Base-by-base conservation (phyloP, 1,140 invertebrate species). In the Psilanteris sp. region DNA sequence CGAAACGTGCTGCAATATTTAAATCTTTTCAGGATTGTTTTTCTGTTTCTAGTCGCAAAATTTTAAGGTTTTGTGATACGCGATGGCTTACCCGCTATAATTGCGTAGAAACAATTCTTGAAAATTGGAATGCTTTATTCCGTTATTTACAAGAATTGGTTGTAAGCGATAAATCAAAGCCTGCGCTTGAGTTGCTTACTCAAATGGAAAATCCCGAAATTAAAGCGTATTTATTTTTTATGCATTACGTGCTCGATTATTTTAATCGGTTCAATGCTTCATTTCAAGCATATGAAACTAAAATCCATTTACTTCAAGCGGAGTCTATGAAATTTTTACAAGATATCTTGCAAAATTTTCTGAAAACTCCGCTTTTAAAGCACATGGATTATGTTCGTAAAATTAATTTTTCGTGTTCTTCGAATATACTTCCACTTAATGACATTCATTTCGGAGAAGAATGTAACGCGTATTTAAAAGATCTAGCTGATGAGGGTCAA, bases 281-380 rank as follows among this genome's bases (percentile, higher is more conserved):
- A 0, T 64, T 64, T 67, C 59, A 72, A 62, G 34, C 26, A 27
- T 18, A 31, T 22, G 44, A 72, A 46, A 61, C 37, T 2, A 71
- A 24, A 4, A 52, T 61, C n/a, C 26, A 70, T 55, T 55, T 46
- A 18, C 20, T 59, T 14, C 27, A 43, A 32, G 0, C 1, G 7
- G 2, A 9, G 18, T 43, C 54, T 16, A 4, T 46, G n/a, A 9
- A 59, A 27, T 18, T 59, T 13, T 36, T 46, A n/a, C 1, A 32
- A 34, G 4, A 4, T 16, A 29, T 59, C 11, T 34, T 46, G 8
- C n/a, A 36, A 34, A 8, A 62, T 9, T 39, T 50, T 4, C 6
- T 62, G 3, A 62, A 50, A n/a, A n/a, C n/a, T n/a, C n/a, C n/a
- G n/a, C n/a, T n/a, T n/a, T n/a, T n/a, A 29, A 15, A 50, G 8